Base-by-base conservation (phyloP, 2,113 vertebrate species). In the Garra rufa region DNA sequence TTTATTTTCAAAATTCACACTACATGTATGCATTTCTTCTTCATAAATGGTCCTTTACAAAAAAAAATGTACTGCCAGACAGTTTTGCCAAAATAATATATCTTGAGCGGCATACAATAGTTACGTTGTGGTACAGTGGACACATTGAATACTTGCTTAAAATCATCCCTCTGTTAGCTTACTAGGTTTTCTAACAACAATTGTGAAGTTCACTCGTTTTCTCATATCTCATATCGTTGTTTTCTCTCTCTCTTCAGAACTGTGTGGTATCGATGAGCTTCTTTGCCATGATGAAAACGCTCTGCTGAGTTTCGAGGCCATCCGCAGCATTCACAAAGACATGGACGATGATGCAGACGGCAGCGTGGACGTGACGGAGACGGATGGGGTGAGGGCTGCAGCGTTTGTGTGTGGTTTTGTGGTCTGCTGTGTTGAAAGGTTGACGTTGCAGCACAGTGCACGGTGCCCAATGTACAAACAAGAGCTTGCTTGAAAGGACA, bases 341-440 rank as follows among this genome's bases (percentile, higher is more conserved):
- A 98, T 99, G 97, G 98, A 99, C 6, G 97, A 99, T 0, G 98
- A 98, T 0, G 97, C 96, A 13, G 97, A 99, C 1, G 98, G 98
- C 63, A 95, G 96, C 0, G 97, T 99, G 91, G 97, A 99, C 30
- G 94, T 95, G 0, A 92, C 93, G 7, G 97, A 99, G 92, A 99
- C 97, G 0, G 96, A 97, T 0, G 97, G 95, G 96, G 97, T 99
- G 30, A 89, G 93, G 24, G 5, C 50, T 30, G 65, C 59, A 34
- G 28, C 0, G 26, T 78, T 63, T 26, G 73, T 30, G n/a, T 57
- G 34, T 86, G 73, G 9, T 59, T 57, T n/a, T 50, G 59, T 70
- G 65, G 61, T 50, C 9, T 67, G 43, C 26, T 7, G 15, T 38
- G 48, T 77, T 59, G 52, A 77, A 30, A 59, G 50, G n/a, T 13